Evolutionary conservation across 2,113 vertebrate genomes (phyloP).

Genomic region (Dasyprocta punctata): DNA sequence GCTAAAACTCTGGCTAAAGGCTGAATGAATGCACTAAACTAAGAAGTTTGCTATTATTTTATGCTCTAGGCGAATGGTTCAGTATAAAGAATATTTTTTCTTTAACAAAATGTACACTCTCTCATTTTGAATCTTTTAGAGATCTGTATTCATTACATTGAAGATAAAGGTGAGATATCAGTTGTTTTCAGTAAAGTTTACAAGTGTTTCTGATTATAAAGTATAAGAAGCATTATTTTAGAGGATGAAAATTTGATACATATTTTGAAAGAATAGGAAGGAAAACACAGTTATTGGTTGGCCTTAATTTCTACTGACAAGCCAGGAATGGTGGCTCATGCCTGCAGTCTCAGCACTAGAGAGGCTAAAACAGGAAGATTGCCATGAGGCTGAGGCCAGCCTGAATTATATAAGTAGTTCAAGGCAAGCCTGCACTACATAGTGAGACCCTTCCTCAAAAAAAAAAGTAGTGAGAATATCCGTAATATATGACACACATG

Average conservation of each 20-base stretch:
- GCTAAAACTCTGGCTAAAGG: neutral
- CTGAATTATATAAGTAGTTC: neutral
- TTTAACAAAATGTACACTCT: neutral
- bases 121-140: neutral
- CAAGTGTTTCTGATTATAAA: neutral
- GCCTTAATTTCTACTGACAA: neutral
- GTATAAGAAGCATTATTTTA: neutral
- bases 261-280: neutral
- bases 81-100: neutral
- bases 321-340: neutral
- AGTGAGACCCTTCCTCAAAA: too few species aligned
- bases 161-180: neutral
- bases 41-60: neutral
- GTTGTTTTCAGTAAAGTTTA: neutral
- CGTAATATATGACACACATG: neutral
- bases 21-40: neutral
- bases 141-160: neutral
- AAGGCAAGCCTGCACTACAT: too few species aligned
- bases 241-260: neutral
- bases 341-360: neutral
- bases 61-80: neutral
- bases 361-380: neutral
- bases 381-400: neutral
- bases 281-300: constrained; percentile 18
- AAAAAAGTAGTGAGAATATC: neutral